Conservation (phyloP, 2,113 vertebrate species). For the Microcebus jonahi region DNA sequence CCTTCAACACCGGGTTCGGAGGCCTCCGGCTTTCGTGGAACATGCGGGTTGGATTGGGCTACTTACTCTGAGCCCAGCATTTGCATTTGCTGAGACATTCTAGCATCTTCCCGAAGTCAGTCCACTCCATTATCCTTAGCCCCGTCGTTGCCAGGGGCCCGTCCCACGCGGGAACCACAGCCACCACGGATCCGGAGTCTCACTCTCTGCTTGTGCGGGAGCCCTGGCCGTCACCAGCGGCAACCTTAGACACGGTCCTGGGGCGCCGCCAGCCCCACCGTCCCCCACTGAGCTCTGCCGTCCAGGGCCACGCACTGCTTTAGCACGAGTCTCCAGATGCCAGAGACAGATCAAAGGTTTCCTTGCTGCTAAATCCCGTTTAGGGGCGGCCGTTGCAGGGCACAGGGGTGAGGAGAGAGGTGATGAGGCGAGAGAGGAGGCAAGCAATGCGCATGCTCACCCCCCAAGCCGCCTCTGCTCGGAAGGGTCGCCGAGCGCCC, state of each 20-base stretch:
- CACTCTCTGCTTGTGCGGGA: neutral
- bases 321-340: neutral
- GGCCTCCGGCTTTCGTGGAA: accelerated
- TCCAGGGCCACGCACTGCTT: accelerated
- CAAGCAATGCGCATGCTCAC: accelerated
- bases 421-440: accelerated
- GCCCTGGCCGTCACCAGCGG: accelerated
- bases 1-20: accelerated
- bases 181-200: accelerated
- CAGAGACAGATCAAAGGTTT: neutral
- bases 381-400: accelerated
- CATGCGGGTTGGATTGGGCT: accelerated
- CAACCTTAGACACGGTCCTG: too few relatives aligned
- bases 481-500: accelerated
- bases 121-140: accelerated
- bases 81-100: neutral
- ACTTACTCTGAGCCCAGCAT: accelerated
- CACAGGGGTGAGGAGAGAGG: accelerated
- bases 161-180: accelerated
- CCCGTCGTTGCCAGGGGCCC: accelerated
- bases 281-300: accelerated
- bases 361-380: accelerated
- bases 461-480: accelerated
- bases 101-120: too few relatives aligned
- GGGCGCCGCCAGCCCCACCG: accelerated